Percentiles rank a stretch among this genome's conserved stretches.
Evolutionary conservation across 2,113 vertebrate species (phyloP).

Genomic region (Sterrhoptilus dennistouni): DNA sequence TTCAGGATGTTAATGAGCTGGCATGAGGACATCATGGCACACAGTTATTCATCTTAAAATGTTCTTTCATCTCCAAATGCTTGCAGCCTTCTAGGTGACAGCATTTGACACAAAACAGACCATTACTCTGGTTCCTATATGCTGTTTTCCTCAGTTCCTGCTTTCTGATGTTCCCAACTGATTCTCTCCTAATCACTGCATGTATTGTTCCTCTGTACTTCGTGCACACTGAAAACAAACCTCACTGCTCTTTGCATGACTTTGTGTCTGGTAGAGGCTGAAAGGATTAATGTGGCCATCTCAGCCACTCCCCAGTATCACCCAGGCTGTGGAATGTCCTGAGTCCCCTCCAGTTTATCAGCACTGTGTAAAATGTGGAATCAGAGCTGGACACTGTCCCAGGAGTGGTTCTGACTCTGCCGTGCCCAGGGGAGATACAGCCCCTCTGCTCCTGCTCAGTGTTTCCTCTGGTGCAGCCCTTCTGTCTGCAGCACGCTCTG

Average conservation of each 20-base stretch:
- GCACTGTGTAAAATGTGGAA: background rate
- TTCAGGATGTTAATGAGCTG: background rate
- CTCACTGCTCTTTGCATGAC: background rate
- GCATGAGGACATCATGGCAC: background rate
- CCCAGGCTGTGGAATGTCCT: background rate
- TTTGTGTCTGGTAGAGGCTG: background rate
- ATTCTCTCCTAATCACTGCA: background rate
- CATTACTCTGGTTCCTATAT: background rate
- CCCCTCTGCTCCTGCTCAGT: background rate
- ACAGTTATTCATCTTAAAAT: background rate
- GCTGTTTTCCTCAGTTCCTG: background rate
- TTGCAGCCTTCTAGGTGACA: background rate
- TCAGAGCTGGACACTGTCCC: background rate
- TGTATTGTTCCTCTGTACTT: background rate
- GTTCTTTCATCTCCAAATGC: background rate
- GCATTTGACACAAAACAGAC: background rate
- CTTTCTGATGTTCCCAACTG: background rate
- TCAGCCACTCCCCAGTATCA: background rate
- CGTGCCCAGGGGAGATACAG: background rate
- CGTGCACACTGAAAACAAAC: rapidly evolving
- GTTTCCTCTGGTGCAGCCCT: background rate
- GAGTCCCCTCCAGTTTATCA: background rate
- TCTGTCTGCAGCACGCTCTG: background rate
- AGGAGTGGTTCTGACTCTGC: background rate
- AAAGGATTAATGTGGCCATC: background rate